phyloP scores from a whole-genome alignment of 2,113 vertebrate genomes.

The Halcyon senegalensis region DNA sequence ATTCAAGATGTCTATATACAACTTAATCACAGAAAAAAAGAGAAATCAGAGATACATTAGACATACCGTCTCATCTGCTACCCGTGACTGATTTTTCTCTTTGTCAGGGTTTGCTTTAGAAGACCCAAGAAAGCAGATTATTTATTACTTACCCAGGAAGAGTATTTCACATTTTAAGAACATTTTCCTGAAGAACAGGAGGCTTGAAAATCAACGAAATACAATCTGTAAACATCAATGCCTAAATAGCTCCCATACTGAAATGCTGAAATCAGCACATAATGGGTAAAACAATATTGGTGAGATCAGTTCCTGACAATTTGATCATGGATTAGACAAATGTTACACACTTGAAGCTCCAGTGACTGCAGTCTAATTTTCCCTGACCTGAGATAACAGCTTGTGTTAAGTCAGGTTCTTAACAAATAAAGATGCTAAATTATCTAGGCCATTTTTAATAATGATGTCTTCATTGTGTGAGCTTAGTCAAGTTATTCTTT shows the following conservation, averaged over 20 bases:
- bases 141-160: neutral
- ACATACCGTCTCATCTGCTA: neutral
- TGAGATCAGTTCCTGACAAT: neutral
- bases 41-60: neutral
- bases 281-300: neutral
- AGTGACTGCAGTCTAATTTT: neutral
- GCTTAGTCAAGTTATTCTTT: neutral
- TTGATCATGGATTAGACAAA: neutral
- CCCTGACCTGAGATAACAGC: neutral
- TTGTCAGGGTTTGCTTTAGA: neutral
- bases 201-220: neutral
- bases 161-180: neutral
- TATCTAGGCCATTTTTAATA: neutral
- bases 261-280: neutral
- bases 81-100: neutral
- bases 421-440: neutral
- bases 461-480: fast-evolving
- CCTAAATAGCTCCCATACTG: neutral
- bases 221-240: neutral
- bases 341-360: neutral
- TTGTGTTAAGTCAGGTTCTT: neutral
- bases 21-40: slow-evolving; percentile 14
- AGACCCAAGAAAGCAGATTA: neutral
- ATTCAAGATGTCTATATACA: neutral
- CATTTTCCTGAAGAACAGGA: neutral